A percentile compares a stretch with the other conserved stretches of the same genome.
Evolutionary conservation across 2,113 vertebrate genomes (phyloP).

Genomic region (Corythaixoides concolor): DNA sequence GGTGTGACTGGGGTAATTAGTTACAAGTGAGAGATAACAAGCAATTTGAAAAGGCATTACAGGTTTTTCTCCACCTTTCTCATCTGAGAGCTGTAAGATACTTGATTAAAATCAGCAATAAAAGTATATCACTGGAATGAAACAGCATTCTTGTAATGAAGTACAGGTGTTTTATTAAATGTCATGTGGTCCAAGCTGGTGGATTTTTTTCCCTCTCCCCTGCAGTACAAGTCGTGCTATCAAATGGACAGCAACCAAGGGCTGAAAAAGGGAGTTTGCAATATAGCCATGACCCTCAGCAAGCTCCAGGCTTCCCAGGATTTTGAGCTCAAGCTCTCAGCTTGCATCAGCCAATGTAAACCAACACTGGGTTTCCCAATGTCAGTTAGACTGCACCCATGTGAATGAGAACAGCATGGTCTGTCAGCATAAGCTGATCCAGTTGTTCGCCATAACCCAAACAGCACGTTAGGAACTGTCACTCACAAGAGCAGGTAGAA

Average conservation of each 20-base stretch:
- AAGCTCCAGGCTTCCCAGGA: background rate
- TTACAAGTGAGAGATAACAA: slow-evolving; percentile 56
- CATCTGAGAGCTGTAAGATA: slow-evolving; percentile 8
- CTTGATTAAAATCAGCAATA: slow-evolving; percentile 8
- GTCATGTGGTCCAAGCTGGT: background rate
- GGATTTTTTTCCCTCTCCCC: background rate
- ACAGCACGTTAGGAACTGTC: accelerated
- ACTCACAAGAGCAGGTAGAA: too few relatives aligned
- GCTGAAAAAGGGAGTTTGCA: background rate
- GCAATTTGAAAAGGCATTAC: slow-evolving; percentile 52
- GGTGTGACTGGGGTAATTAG: slow-evolving; percentile 48
- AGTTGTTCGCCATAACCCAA: background rate
- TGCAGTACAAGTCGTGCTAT: background rate
- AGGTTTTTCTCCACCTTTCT: slow-evolving; percentile 26
- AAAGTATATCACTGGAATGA: background rate
- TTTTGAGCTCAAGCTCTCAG: background rate
- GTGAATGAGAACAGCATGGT: background rate
- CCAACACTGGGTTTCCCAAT: accelerated
- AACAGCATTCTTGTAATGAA: background rate
- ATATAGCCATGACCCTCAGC: background rate
- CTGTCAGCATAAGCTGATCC: background rate
- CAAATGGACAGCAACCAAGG: background rate
- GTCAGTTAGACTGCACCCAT: accelerated
- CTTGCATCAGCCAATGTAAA: background rate
- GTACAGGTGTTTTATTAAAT: background rate